phyloP scores from a whole-genome alignment of 1,140 invertebrate genomes.

The Lethocerus indicus region DNA sequence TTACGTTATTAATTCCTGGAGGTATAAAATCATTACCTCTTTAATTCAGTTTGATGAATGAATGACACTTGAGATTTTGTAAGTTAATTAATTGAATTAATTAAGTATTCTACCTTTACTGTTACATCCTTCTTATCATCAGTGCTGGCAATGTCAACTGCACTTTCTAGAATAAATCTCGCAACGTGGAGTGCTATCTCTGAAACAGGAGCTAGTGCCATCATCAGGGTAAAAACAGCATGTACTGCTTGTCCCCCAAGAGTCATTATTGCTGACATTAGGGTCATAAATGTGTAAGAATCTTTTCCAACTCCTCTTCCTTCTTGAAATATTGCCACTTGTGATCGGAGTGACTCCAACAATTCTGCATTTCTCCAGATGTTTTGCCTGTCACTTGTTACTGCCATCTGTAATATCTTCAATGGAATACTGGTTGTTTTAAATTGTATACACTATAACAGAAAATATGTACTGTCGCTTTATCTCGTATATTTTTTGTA shows the following conservation, averaged over 20 bases:
- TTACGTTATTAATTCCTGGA: no score
- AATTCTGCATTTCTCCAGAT: background rate
- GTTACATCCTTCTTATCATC: background rate
- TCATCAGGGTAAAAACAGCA: constrained; percentile 1
- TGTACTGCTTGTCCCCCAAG: constrained; percentile 1
- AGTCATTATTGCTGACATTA: constrained; percentile 2
- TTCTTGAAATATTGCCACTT: constrained; percentile 9
- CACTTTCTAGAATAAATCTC: background rate
- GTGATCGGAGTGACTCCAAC: background rate
- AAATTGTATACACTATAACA: no score
- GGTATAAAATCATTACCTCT: no score
- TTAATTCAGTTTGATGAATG: no score
- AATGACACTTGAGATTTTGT: no score
- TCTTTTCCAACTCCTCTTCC: constrained; percentile 4
- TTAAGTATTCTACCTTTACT: background rate
- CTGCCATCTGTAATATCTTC: no score
- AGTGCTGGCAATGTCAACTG: background rate
- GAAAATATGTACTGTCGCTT: no score
- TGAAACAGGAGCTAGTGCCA: constrained; percentile 4
- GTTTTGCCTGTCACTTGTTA: no score
- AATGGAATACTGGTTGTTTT: no score
- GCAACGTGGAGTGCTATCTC: constrained; percentile 6
- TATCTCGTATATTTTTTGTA: no score
- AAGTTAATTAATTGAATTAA: no score
- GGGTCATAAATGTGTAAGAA: constrained; percentile 3